Evolutionary conservation across 2,113 vertebrate genomes (phyloP), one percentile per base, ranked within the genome.

Genomic region (Narcine bancroftii): DNA sequence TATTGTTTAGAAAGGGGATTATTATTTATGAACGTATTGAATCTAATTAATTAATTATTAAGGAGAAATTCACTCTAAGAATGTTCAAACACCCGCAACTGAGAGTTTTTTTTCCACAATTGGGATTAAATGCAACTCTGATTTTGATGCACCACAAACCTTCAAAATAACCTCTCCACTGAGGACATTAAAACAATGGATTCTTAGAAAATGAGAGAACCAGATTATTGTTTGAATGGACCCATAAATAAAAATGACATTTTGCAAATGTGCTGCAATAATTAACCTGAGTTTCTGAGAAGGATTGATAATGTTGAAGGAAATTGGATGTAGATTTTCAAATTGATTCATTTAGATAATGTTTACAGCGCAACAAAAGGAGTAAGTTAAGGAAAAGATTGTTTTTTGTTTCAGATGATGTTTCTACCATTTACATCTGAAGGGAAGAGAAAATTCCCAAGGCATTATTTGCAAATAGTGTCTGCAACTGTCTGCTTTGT

Each of bases 231-330:
- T 63, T 87, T 87, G 81, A 87, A 87, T 87, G 53, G 53, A 87
- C 33, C 81, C 60, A 87, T 87, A 60, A 87, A 87, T 87, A 87
- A 87, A 87, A 87, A 60, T 87, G 81, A 36, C 81, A 60, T 60
- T 87, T 87, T 56, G 33, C 79, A 60, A 24, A 87, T 87, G 53
- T 63, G 33, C 81, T 36, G 33, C 33, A 19, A 2, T 60, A n/a
- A 17, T 63, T 87, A 56, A 60, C n/a, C 81, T 87, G n/a, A 60
- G 81, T 36, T 85, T 6, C 53, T 87, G 56, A 39, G 60, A 63
- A 87, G 53, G 81, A 87, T 36, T 87, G 53, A 36, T n/a, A 63
- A 36, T 60, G 56, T n/a, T n/a, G 33, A 60, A 87, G 53, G 33
- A 87, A 87, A 87, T 87, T 33, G 21, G 81, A 60, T 24, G 53